Base-by-base conservation (phyloP, 2,797 vertebrate genomes). In the Cuculus canorus region DNA sequence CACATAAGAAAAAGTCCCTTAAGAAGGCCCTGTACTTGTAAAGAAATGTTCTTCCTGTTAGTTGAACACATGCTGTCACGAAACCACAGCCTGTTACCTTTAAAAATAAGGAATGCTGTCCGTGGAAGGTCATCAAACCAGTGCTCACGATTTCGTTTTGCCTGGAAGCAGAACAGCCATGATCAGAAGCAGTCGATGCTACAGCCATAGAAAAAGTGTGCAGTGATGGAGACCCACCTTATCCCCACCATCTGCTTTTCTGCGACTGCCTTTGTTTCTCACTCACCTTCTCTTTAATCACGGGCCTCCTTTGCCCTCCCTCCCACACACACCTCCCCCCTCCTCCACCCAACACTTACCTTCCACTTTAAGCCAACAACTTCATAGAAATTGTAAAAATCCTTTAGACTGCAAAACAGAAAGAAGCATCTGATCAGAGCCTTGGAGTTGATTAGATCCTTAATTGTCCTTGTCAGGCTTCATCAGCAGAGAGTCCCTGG, bases 41-140 rank as follows among this genome's bases (percentile, higher is more conserved):
- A 41, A 47, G 23, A 57, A 69, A 63, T 1, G 3, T 17, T 25
- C 6, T 19, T 82, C 23, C 41, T 78, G 45, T 1, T 59, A 71
- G 45, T 11, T 84, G 64, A 65, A 5, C 32, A 28, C 5, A 11
- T 0, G 17, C 35, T 30, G 22, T 23, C 48, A 47, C 13, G n/a
- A 56, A 63, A 68, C 54, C 39, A 54, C 12, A 68, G 41, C 15
- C 50, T 22, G 24, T 89, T 96, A 98, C 99, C 99, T 98, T 99
- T 99, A 86, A 99, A 99, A 95, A 99, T 99, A 73, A 99, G 98
- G 97, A 99, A 99, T 6, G 99, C 98, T 3, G 99, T 99, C 70
- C 98, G 98, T 35, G 99, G 99, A 59, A 99, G 98, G 69, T 99
- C 99, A 83, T 99, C 99, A 92, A 99, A 99, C 99, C 99, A 99